Evolutionary conservation across 2,113 vertebrate genomes (phyloP), one percentile per base, ranked within the genome.

Genomic region (Rhynchomys soricoides): DNA sequence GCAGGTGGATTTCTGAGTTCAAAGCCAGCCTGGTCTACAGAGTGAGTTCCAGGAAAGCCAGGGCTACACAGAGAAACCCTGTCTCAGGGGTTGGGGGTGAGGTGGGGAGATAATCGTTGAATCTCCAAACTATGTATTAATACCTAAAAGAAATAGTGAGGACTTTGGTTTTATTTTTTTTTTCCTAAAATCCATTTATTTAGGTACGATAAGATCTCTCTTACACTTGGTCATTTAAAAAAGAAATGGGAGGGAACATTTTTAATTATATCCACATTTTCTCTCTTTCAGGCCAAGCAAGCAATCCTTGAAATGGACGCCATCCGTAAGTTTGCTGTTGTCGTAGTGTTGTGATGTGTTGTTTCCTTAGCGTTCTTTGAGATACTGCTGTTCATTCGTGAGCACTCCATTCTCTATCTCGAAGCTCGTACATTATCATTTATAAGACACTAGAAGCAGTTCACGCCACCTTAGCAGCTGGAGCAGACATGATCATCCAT

Each of bases 281-380:
- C 85, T 79, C 15, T 98, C 74, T 99, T 99, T 43, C 97, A 99
- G 99, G 99, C 99, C 96, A 99, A 99, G 93, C 99, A 99, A 98
- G 99, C 99, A 50, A 99, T 99, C 99, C 98, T 99, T 48, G 99
- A 99, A 98, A 99, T 99, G 99, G 99, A 99, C 98, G 99, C 99
- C 57, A 99, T 99, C 96, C 98, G 99, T 99, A 99, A 99, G 99
- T 99, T 50, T 75, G 22, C 92, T 31, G 31, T 66, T 66, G 64
- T 66, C 31, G 15, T 34, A n/a, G 66, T 68, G 66, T 16, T 68
- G 13, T 68, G 9, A 37, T 31, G 97, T 22, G 57, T 16, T 70
- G 13, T 37, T 29, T 97, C 26, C 50, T 94, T 95, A 57, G 71
- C 57, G 34, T 77, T 7, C 31, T 66, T 95, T 78, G 10, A 45